A percentile compares a stretch with the other conserved stretches of the same genome.
These are phyloP conservation scores for Chelonus formosanus DNA, from an alignment of 2,888 invertebrate genomes.

Conservation along the genomic window DNA sequence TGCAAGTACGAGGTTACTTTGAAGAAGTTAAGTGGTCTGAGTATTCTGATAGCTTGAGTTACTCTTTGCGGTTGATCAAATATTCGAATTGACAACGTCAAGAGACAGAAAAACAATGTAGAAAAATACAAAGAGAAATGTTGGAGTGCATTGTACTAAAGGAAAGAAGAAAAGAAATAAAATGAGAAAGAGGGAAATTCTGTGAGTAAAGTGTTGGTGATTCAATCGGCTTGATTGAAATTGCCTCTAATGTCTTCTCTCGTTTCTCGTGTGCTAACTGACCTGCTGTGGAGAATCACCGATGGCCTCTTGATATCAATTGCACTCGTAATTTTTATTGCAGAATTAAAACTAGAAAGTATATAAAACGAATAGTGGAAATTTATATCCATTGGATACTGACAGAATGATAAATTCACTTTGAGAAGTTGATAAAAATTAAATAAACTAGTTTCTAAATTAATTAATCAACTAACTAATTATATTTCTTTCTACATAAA, in stretches of 20 bases:
- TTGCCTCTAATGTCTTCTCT: constrained; percentile 27
- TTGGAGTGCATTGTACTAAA: not conserved
- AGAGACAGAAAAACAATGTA: constrained; percentile 11
- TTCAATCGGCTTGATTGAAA: constrained; percentile 38
- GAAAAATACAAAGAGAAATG: constrained; percentile 7
- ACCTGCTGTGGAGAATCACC: constrained; percentile 25
- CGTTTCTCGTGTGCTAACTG: constrained; percentile 8
- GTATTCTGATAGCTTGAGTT: constrained; percentile 5
- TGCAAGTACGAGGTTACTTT: constrained; percentile 1
- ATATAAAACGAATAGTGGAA: no score
- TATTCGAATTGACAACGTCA: constrained; percentile 10
- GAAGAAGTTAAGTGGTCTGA: constrained; percentile 1
- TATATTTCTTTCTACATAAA: no score
- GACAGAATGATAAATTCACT: no score
- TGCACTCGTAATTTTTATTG: constrained; percentile 23
- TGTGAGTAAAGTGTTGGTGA: constrained; percentile 29
- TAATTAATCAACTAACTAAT: no score
- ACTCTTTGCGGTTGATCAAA: not conserved
- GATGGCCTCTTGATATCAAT: constrained; percentile 19
- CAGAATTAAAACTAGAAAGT: constrained; percentile 17
- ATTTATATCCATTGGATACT: no score
- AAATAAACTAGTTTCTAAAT: no score
- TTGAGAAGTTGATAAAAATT: no score
- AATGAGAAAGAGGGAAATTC: constrained; percentile 4
- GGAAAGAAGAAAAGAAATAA: not conserved